phyloP scores from a whole-genome alignment of 2,888 invertebrate genomes.

The Aelia acuminata region DNA sequence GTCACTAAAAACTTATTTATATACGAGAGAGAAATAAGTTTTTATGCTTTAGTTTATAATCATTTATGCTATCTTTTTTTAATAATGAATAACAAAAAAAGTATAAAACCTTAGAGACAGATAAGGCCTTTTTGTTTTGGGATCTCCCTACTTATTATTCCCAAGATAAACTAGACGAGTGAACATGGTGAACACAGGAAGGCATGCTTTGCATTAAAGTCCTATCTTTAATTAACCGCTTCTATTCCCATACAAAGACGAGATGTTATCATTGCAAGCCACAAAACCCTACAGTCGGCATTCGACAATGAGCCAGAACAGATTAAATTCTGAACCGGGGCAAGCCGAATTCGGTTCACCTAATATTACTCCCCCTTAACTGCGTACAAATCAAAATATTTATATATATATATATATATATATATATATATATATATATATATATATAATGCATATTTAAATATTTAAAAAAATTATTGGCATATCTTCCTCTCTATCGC shows the following conservation, averaged over 20 bases:
- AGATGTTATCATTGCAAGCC: conserved; percentile 37
- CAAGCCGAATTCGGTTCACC: not conserved
- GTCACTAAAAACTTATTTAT: too few species aligned
- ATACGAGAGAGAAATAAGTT: too few species aligned
- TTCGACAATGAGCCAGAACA: conserved; percentile 17
- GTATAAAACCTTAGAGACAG: not conserved
- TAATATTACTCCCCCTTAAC: not conserved
- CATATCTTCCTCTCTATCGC: too few species aligned
- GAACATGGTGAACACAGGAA: not conserved
- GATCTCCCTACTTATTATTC: conserved; percentile 23
- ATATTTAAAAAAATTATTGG: too few species aligned
- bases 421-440: too few species aligned
- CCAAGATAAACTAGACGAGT: not conserved
- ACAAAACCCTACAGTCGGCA: conserved; percentile 37
- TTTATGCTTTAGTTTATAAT: too few species aligned
- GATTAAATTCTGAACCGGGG: not conserved
- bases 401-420: not conserved
- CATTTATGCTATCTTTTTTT: too few species aligned
- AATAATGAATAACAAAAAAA: not conserved
- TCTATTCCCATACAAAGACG: conserved; percentile 44
- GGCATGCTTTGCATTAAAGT: conserved; percentile 33
- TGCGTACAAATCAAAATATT: not conserved
- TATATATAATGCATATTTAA: too few species aligned
- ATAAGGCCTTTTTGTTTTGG: conserved; percentile 9
- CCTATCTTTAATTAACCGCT: conserved; percentile 48